phyloP scores from a whole-genome alignment of 2,113 vertebrate genomes.

The Capreolus pygargus region DNA sequence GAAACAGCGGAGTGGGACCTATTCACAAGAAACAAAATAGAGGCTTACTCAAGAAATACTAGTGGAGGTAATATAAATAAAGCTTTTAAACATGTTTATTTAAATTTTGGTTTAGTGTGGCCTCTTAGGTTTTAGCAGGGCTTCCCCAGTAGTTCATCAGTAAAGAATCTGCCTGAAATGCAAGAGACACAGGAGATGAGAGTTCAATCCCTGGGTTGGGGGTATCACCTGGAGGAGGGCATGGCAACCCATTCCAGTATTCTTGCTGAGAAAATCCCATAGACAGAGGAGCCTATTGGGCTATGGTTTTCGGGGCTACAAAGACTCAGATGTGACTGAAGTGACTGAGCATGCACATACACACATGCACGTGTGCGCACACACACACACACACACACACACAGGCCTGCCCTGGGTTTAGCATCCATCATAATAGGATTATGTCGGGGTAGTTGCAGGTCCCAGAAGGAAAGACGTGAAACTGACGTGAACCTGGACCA shows the following conservation, averaged over 20 bases:
- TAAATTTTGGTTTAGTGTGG: neutral
- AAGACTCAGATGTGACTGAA: neutral
- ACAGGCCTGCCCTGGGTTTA: neutral
- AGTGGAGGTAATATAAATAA: neutral
- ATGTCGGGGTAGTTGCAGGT: neutral
- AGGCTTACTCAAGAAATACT: neutral
- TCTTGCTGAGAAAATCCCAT: neutral
- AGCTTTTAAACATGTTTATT: neutral
- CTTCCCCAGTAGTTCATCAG: neutral
- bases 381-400: neutral
- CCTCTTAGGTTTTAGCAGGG: neutral
- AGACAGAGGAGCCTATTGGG: neutral
- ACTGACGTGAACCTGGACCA: neutral
- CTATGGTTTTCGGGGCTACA: neutral
- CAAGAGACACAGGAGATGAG: neutral
- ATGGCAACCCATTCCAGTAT: neutral
- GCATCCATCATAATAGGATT: neutral
- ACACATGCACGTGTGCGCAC: fast-evolving
- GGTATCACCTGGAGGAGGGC: neutral
- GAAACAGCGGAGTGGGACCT: neutral
- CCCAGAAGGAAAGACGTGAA: neutral
- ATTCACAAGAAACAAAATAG: neutral
- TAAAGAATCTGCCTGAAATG: neutral
- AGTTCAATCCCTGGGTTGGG: neutral
- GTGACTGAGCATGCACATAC: fast-evolving